Percentiles rank a stretch among this genome's conserved stretches.
phyloP scores from a whole-genome alignment of 2,888 invertebrate species.

The Dinocampus coccinellae region DNA sequence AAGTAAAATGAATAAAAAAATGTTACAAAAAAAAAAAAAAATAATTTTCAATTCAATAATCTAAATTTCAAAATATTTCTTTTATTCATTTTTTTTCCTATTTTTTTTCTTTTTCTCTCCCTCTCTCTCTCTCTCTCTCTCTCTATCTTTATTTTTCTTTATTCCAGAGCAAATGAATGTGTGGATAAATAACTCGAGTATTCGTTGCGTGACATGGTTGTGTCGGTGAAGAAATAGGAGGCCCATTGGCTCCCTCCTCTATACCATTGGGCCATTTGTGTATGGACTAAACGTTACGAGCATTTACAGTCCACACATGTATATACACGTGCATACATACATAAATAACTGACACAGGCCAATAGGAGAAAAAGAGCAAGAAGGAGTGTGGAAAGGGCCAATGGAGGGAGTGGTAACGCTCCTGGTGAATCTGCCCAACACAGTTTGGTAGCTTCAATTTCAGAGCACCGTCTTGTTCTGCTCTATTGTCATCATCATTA shows the following conservation, averaged over 20 bases:
- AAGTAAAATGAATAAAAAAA: neutral
- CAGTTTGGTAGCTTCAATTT: constrained; percentile 37
- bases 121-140: too few species aligned
- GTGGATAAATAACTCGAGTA: constrained; percentile 5
- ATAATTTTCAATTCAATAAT: neutral
- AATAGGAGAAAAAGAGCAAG: constrained; percentile 9
- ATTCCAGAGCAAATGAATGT: neutral
- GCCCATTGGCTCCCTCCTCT: neutral
- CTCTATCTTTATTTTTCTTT: neutral
- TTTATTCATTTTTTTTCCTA: too few species aligned
- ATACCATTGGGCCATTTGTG: neutral
- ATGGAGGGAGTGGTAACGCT: constrained; percentile 37
- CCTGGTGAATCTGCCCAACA: constrained; percentile 37
- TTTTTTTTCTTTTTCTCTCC: too few species aligned
- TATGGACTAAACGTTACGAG: neutral
- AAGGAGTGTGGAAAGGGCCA: constrained; percentile 31
- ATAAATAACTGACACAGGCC: neutral
- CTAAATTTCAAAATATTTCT: neutral
- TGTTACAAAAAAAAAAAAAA: too few species aligned
- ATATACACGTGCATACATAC: neutral
- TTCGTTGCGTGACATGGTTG: constrained; percentile 7
- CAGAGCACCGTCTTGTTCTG: constrained; percentile 50
- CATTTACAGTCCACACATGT: neutral
- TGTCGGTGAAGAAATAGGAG: neutral
- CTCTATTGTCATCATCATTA: constrained; percentile 28